Evolutionary conservation across 2,113 vertebrate species (phyloP).

Genomic region (Scartelaos histophorus): DNA sequence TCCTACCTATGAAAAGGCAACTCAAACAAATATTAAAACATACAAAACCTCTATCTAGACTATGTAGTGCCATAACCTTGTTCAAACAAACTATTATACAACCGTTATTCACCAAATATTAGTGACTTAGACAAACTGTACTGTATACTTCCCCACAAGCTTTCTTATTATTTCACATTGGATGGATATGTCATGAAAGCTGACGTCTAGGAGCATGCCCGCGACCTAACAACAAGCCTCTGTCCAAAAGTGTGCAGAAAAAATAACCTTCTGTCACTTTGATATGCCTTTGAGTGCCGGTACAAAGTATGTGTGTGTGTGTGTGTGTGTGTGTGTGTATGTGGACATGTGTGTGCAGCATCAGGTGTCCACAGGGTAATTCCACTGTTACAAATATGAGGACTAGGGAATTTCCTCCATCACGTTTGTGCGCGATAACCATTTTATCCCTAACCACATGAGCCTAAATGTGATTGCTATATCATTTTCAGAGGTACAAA

Average conservation of each 20-base stretch:
- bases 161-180: constrained; percentile 28
- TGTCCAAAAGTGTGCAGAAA: constrained; percentile 39
- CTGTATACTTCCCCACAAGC: neutral
- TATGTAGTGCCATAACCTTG: too few relatives aligned
- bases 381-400: constrained; percentile 50
- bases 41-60: too few relatives aligned
- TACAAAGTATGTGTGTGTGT: too few relatives aligned
- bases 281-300: constrained; percentile 11
- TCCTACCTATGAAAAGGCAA: too few relatives aligned
- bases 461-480: constrained; percentile 47
- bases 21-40: too few relatives aligned
- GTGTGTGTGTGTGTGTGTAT: constrained; percentile 20
- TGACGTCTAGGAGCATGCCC: constrained; percentile 18
- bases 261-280: constrained; percentile 34
- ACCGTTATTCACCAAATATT: neutral
- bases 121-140: neutral
- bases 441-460: constrained; percentile 26
- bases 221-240: constrained; percentile 27
- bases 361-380: constrained; percentile 65
- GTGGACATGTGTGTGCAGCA: constrained; percentile 30
- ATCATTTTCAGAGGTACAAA: constrained; percentile 37
- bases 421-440: constrained; percentile 10
- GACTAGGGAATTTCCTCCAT: constrained; percentile 58
- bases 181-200: constrained; percentile 22
- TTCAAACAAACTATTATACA: too few relatives aligned